Conservation (phyloP, 1,140 invertebrate species). For the Drosophila fuyamai region DNA sequence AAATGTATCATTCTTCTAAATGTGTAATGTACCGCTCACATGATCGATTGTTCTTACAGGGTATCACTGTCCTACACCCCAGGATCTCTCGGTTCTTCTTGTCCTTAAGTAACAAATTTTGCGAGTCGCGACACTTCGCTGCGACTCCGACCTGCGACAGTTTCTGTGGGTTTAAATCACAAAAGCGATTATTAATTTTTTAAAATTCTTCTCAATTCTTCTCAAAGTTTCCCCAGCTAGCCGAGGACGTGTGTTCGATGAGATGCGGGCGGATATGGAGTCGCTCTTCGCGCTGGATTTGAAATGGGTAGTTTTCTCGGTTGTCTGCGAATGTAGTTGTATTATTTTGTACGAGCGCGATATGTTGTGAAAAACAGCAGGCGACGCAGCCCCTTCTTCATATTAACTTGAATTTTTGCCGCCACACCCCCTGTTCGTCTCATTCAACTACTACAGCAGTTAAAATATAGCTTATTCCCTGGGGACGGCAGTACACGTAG, state of each 20-base stretch:
- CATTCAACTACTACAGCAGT: conserved; percentile 6
- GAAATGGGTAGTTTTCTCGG: conserved; percentile 70
- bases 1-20: no score
- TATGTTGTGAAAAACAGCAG: conserved; percentile 81
- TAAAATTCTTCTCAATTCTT: conserved; percentile 48
- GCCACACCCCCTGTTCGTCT: no score
- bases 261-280: no score
- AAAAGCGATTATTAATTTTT: conserved; percentile 83
- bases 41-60: background rate
- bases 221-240: no score
- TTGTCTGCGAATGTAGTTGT: conserved; percentile 78
- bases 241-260: no score
- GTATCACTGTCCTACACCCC: background rate
- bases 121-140: conserved; percentile 1
- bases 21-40: no score
- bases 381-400: background rate
- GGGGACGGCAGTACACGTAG: background rate
- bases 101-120: background rate
- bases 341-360: conserved; percentile 83
- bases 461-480: conserved; percentile 25
- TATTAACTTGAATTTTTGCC: conserved; percentile 33
- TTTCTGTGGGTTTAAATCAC: conserved; percentile 75
- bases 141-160: conserved; percentile 14
- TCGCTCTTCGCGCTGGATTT: conserved; percentile 14
- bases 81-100: no score